Percentiles rank a stretch among this genome's conserved stretches.
Conservation (phyloP, 2,797 vertebrate species). For the Emys orbicularis region DNA sequence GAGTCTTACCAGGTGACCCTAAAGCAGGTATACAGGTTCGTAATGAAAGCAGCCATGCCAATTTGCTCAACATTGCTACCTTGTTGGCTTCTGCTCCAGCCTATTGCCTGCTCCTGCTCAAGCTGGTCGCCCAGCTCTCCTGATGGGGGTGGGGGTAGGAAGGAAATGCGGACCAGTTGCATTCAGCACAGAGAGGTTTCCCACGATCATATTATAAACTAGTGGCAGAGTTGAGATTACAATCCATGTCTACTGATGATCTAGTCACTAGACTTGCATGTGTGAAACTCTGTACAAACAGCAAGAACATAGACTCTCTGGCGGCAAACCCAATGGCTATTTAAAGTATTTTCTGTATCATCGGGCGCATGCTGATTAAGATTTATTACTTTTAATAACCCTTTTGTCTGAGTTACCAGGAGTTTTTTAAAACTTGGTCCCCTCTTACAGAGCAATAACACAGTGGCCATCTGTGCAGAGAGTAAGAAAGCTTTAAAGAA, state of each 20-base stretch:
- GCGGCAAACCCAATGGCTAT: neutral
- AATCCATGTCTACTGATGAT: neutral
- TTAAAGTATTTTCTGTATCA: neutral
- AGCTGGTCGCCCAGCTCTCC: too few species aligned
- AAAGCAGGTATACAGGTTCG: neutral
- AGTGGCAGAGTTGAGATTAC: neutral
- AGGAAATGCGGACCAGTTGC: neutral
- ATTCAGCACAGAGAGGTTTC: neutral
- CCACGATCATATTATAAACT: neutral
- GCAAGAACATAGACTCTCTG: neutral
- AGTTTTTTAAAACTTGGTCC: constrained; percentile 33
- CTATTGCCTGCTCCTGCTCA: too few species aligned
- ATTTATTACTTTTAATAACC: neutral
- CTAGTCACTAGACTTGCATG: neutral
- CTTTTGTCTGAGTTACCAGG: neutral
- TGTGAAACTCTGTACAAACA: neutral
- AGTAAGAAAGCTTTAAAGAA: constrained; percentile 76
- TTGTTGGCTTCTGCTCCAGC: constrained; percentile 24
- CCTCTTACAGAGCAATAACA: constrained; percentile 74
- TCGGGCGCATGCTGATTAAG: neutral
- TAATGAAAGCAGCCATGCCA: neutral
- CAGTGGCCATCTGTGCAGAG: constrained; percentile 78
- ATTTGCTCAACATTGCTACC: constrained; percentile 36
- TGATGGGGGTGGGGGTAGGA: neutral
- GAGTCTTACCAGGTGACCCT: neutral